A percentile compares a stretch with the other conserved stretches of the same genome.
These are phyloP conservation scores for Pseudachorutes palmiensis DNA, from an alignment of 1,140 invertebrate genomes.

Conservation along the genomic window DNA sequence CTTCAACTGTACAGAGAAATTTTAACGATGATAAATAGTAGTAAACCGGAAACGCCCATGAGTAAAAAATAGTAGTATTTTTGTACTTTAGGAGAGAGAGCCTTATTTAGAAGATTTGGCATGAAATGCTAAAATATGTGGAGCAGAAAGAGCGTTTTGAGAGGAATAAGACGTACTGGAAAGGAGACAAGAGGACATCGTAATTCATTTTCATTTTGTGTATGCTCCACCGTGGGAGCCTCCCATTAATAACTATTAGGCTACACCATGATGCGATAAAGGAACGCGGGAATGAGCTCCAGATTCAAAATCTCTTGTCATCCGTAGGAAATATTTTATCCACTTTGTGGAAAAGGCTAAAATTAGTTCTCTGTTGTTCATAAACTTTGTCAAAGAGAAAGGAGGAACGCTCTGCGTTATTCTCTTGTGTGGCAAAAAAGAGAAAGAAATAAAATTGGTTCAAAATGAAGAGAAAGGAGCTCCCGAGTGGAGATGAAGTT, in stretches of 20 bases:
- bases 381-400: neutral
- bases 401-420: neutral
- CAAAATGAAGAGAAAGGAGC: constrained; percentile 11
- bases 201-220: constrained; percentile 10
- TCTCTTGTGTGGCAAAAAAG: neutral
- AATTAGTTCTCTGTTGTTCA: constrained; percentile 17
- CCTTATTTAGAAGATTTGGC: too few relatives aligned
- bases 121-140: too few relatives aligned
- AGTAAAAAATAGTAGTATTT: too few relatives aligned
- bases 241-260: constrained; percentile 13
- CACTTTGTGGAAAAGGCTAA: constrained; percentile 18
- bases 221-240: neutral
- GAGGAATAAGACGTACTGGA: neutral
- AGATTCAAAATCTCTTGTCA: constrained; percentile 24
- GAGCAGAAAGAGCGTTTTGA: too few relatives aligned
- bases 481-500: neutral
- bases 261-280: neutral
- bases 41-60: too few relatives aligned
- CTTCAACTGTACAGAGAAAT: too few relatives aligned
- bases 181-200: neutral
- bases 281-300: neutral
- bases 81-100: too few relatives aligned
- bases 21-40: too few relatives aligned
- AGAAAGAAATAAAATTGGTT: constrained; percentile 17
- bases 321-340: constrained; percentile 16